phyloP scores from a whole-genome alignment of 2,888 invertebrate genomes.

The Fragum sueziense region DNA sequence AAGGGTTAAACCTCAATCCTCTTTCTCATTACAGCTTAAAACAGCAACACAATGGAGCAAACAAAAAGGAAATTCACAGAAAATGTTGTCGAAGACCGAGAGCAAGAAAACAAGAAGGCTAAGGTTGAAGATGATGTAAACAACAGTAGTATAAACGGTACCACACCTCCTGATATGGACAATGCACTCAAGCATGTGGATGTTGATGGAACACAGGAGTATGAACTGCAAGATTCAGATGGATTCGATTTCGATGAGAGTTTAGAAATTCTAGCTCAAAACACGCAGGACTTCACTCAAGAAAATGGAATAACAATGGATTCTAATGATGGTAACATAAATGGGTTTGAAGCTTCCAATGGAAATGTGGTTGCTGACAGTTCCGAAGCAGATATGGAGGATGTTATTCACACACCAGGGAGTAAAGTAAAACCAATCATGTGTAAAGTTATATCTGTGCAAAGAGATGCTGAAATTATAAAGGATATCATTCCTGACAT shows the following conservation, averaged over 20 bases:
- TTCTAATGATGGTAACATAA: too few relatives aligned
- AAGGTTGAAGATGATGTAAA: neutral
- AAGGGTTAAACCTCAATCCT: too few relatives aligned
- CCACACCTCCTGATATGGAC: neutral
- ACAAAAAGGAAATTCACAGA: neutral
- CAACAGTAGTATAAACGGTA: neutral
- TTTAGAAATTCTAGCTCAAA: conserved; percentile 7
- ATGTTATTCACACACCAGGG: neutral
- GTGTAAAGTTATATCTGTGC: conserved; percentile 55
- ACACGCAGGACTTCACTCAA: conserved; percentile 14
- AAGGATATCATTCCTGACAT: conserved; percentile 59
- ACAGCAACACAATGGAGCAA: neutral
- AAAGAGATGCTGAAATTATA: conserved; percentile 68
- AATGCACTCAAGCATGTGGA: neutral
- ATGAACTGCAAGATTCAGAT: conserved; percentile 43
- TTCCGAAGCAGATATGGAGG: neutral
- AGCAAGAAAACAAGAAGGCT: neutral
- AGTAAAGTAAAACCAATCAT: neutral
- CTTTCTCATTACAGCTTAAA: too few relatives aligned
- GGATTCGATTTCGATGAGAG: conserved; percentile 29
- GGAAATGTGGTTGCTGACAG: neutral
- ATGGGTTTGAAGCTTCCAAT: neutral
- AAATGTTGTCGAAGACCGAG: neutral
- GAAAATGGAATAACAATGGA: conserved; percentile 1
- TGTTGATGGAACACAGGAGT: conserved; percentile 43